Evolutionary conservation across 2,888 invertebrate genomes (phyloP), one percentile per base, ranked within the genome.

Genomic region (Caenorhabditis sinica): DNA sequence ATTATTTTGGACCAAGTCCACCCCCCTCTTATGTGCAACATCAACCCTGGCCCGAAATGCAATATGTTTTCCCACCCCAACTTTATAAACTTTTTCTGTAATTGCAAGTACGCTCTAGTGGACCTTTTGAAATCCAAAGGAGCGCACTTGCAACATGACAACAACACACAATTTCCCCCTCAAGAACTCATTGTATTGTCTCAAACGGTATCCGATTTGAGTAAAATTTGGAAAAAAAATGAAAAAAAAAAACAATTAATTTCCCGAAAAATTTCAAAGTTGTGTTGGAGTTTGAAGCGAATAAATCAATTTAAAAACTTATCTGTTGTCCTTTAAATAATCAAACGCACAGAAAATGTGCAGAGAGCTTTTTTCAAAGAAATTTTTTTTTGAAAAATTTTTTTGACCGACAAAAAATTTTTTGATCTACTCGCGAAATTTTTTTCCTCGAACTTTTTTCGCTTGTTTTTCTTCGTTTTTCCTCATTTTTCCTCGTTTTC

Each of bases 1-100:
- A 13, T 45, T 45, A 45, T 45, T 45, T 45, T 45, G 58, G 58
- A 58, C 58, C 58, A 58, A 58, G 58, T 58, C 58, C 58, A 9
- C 17, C 28, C 25, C n/a, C n/a, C n/a, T n/a, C 8, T 28, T 17
- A 28, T 58, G 58, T 58, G 58, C 58, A 58, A 58, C 58, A 17
- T 11, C 25, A 30, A 25, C 15, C 45, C 45, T 15, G 30, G 15
- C 28, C 58, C 25, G 58, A 58, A n/a, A 30, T 58, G 58, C 58
- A 58, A 58, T 58, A 58, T 8, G 33, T 6, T 25, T 53, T 53
- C 6, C n/a, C 4, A 4, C 15, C 15, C 15, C 13, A 17, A 45
- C 45, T 45, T 13, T 45, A 33, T 33, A 8, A 33, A 6, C 5
- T 6, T 8, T 33, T 33, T 33, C 8, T 33, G 8, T 33, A 8